Conservation (phyloP, 1,140 invertebrate species). For the Aphis gossypii region DNA sequence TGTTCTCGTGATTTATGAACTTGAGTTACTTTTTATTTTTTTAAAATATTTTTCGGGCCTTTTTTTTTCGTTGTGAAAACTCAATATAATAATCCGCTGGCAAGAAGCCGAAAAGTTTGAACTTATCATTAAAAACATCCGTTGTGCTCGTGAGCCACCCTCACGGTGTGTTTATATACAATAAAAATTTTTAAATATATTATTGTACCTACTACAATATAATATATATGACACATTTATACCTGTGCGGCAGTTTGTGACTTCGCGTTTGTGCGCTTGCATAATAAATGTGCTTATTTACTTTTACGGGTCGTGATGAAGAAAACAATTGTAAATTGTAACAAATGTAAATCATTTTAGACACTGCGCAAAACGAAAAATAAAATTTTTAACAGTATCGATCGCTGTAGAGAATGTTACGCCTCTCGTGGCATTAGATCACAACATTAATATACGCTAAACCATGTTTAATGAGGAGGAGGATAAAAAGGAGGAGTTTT, state of each 20-base stretch:
- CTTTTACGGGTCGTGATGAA: neutral
- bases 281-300: neutral
- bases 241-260: neutral
- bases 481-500: no score
- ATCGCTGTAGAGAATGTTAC: neutral
- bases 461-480: neutral
- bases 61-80: slow-evolving; percentile 7
- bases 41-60: neutral
- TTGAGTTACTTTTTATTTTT: neutral
- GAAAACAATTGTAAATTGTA: neutral
- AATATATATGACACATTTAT: neutral
- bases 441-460: neutral
- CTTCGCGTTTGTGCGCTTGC: neutral
- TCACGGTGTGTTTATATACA: neutral
- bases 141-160: neutral
- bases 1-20: slow-evolving; percentile 22
- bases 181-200: neutral
- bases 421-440: neutral
- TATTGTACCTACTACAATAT: neutral
- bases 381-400: neutral
- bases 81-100: slow-evolving; percentile 46
- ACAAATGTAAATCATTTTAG: slow-evolving; percentile 7
- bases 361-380: neutral
- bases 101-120: slow-evolving; percentile 42
- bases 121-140: slow-evolving; percentile 43